Percentiles rank a stretch among this genome's conserved stretches.
Conservation (phyloP, 64 coral and sea anemone genomes). For the Actinia equina region DNA sequence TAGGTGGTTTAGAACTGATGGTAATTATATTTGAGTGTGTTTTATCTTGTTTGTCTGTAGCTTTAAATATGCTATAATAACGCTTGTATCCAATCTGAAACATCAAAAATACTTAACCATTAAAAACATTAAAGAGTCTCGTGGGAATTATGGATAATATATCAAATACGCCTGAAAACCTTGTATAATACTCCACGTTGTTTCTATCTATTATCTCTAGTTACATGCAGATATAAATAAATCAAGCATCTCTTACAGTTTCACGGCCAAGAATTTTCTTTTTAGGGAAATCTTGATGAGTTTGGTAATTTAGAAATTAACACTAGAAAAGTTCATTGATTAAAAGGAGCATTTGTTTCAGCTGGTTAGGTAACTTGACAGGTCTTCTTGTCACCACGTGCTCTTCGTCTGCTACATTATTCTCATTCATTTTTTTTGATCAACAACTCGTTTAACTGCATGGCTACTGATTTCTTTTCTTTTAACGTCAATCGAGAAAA, state of each 20-base stretch:
- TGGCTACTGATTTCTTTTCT: background rate
- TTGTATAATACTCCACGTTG: too few relatives aligned
- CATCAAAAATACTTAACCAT: background rate
- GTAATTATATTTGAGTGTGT: conserved; percentile 20
- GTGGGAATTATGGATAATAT: too few relatives aligned
- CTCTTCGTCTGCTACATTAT: too few relatives aligned
- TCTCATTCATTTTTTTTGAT: background rate
- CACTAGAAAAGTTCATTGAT: too few relatives aligned
- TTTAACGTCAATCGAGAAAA: too few relatives aligned
- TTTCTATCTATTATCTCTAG: too few relatives aligned
- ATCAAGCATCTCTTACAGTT: too few relatives aligned
- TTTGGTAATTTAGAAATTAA: too few relatives aligned
- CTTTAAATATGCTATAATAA: background rate
- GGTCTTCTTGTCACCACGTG: background rate
- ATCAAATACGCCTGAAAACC: too few relatives aligned
- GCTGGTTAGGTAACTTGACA: background rate
- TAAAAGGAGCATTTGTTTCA: background rate
- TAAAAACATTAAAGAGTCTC: too few relatives aligned
- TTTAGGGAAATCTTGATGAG: background rate
- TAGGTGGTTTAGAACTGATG: conserved; percentile 46
- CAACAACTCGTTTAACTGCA: background rate
- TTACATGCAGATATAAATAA: too few relatives aligned
- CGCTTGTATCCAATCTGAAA: background rate
- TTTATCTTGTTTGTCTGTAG: background rate
- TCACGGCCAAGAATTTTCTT: background rate